Evolutionary conservation across 2,113 vertebrate genomes (phyloP).

Genomic region (Piprites chloris): DNA sequence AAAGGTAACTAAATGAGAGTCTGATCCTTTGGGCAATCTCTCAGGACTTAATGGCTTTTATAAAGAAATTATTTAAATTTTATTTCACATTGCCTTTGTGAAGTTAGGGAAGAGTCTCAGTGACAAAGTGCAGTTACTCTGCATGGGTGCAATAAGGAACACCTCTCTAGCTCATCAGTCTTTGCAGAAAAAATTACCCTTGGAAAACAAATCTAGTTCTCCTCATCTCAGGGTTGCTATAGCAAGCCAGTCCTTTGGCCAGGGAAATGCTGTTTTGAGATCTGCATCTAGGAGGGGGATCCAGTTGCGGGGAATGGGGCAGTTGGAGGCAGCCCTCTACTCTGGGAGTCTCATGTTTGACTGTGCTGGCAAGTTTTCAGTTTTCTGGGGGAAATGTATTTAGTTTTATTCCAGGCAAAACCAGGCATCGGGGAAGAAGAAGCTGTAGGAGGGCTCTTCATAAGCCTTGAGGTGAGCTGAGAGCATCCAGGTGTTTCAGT

Average conservation of each 20-base stretch:
- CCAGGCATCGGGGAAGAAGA: neutral
- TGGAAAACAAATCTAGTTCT: slow-evolving; percentile 17
- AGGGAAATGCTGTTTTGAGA: slow-evolving; percentile 55
- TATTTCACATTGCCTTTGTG: neutral
- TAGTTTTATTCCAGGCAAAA: slow-evolving; percentile 30
- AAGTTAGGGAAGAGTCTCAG: neutral
- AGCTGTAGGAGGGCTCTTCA: neutral
- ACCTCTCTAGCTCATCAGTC: neutral
- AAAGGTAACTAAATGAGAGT: neutral
- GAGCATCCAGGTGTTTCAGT: slow-evolving; percentile 37
- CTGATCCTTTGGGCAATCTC: neutral
- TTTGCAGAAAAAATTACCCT: slow-evolving; percentile 31
- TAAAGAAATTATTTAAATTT: neutral
- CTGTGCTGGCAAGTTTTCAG: slow-evolving; percentile 23
- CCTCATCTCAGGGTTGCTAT: neutral
- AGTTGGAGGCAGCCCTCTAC: neutral
- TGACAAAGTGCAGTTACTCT: neutral
- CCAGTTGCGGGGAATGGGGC: neutral
- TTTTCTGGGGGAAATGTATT: neutral
- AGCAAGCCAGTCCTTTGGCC: neutral
- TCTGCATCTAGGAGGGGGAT: slow-evolving; percentile 41
- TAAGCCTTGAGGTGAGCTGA: slow-evolving; percentile 12
- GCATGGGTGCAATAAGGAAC: neutral
- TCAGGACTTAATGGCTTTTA: neutral
- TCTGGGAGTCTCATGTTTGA: neutral